Evolutionary conservation across 92 coral and sea anemone species (phyloP), one percentile per base, ranked within the genome.

Genomic region (Porites evermanni): DNA sequence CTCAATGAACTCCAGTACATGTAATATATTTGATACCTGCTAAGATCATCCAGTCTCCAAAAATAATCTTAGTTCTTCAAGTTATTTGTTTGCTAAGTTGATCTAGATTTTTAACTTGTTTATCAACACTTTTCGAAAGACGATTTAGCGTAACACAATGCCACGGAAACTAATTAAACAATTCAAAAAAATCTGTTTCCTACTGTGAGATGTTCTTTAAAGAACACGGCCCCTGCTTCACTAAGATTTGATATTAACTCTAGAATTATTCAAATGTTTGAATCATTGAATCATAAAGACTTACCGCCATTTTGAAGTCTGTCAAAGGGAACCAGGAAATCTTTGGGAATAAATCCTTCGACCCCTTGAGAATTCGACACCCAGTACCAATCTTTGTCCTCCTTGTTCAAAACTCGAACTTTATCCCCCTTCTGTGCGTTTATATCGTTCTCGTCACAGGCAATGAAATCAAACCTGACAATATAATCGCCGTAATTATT

Each of bases 331-430:
- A 89, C 80, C 64, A 96, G 81, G 79, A 95, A 96, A 72, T 96
- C 97, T 77, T 89, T 94, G 9, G 99, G 99, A 64, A 95, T 93
- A 82, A 96, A 96, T 12, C 99, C 99, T 79, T 96, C 99, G 1
- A 68, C 76, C 1, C 91, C 92, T 19, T 85, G 86, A 54, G 18
- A 71, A 79, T 94, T 93, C 77, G 64, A 78, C 18, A 96, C 95
- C 99, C 99, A 96, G 70, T 82, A 95, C 99, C 99, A 96, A 70
- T 96, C 99, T 72, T 88, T 84, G 58, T 96, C 99, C 70, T 96
- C 99, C 68, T 90, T 95, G 89, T 96, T 96, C 64, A 96, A 84
- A 17, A 96, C 97, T 5, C 64, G 69, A 12, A 96, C 97, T 72
- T 78, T 78, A 56, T 96, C 99, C 6, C 99, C 99, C 75, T 92